phyloP scores from a whole-genome alignment of 2,888 invertebrate genomes.

The Molorchus minor region DNA sequence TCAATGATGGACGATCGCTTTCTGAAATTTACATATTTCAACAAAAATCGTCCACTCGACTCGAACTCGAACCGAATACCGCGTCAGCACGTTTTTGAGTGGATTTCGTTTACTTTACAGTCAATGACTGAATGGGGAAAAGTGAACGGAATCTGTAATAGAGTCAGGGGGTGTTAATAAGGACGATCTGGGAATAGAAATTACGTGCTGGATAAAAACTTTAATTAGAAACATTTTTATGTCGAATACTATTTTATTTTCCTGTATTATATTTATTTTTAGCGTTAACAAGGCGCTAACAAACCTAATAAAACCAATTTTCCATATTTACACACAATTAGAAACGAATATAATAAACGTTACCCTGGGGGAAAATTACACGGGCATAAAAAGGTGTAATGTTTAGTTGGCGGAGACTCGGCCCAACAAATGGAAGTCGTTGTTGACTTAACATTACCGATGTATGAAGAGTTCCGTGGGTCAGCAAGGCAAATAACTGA shows the following conservation, averaged over 20 bases:
- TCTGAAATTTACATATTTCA: constrained; percentile 61
- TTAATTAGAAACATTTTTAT: too few relatives aligned
- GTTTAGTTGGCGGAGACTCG: constrained; percentile 29
- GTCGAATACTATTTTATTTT: not conserved
- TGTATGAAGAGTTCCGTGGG: constrained; percentile 59
- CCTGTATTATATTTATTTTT: not conserved
- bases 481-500: constrained; percentile 61
- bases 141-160: constrained; percentile 18
- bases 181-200: not conserved
- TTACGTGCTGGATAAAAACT: too few relatives aligned
- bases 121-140: constrained; percentile 9
- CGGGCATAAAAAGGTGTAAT: constrained; percentile 43
- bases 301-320: constrained; percentile 19
- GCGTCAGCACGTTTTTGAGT: constrained; percentile 60
- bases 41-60: constrained; percentile 59
- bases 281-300: too few relatives aligned
- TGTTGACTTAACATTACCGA: constrained; percentile 63
- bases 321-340: too few relatives aligned
- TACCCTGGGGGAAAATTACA: constrained; percentile 11
- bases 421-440: constrained; percentile 40
- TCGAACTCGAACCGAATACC: constrained; percentile 47
- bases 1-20: constrained; percentile 56
- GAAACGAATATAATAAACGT: too few relatives aligned
- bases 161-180: constrained; percentile 6
- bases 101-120: constrained; percentile 48